phyloP scores from a whole-genome alignment of 2,797 vertebrate genomes.

The Hippopotamyrus pictus region DNA sequence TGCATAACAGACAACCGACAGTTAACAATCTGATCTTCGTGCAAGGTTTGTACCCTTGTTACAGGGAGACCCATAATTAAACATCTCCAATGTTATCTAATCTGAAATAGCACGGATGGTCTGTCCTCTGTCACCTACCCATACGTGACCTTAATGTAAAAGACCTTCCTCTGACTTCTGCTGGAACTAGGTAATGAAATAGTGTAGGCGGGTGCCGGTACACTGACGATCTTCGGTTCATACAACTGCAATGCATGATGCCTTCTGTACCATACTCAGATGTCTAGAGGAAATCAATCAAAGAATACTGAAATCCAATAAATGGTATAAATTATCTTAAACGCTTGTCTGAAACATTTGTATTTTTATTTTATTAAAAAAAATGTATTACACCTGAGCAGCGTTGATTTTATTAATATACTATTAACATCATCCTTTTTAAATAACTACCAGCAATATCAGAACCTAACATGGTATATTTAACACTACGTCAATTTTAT shows the following conservation, averaged over 20 bases:
- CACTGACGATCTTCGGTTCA: background rate
- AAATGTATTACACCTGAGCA: background rate
- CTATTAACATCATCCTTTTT: background rate
- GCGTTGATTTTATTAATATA: background rate
- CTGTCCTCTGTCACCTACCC: background rate
- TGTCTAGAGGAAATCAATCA: background rate
- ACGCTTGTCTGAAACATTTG: background rate
- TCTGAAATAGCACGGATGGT: background rate
- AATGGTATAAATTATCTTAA: background rate
- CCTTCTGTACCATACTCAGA: background rate
- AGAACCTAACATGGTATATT: background rate
- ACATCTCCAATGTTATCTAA: background rate
- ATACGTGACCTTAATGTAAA: background rate
- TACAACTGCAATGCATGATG: background rate
- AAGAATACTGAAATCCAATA: background rate
- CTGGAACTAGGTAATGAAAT: background rate
- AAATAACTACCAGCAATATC: background rate
- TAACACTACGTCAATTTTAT: background rate
- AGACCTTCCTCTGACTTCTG: background rate
- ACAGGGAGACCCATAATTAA: background rate
- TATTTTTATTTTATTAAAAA: background rate
- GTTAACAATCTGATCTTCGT: slow-evolving; percentile 31
- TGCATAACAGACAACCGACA: slow-evolving; percentile 2
- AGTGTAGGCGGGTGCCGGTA: background rate
- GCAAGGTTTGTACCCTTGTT: slow-evolving; percentile 6